These are phyloP conservation scores for Eleutherodactylus coqui DNA, from an alignment of 2,797 vertebrate genomes.

Conservation along the genomic window DNA sequence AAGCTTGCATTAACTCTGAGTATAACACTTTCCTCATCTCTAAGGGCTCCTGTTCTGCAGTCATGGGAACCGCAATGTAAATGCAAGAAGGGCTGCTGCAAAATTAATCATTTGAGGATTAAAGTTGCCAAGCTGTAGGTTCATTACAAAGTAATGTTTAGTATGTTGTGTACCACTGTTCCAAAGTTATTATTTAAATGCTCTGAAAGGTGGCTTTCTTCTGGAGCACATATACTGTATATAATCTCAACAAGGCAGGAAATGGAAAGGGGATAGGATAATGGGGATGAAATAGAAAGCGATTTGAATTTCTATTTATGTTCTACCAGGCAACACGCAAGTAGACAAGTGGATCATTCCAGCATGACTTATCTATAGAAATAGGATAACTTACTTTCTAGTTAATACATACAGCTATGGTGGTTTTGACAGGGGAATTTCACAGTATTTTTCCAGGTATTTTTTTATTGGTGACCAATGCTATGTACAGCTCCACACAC, in stretches of 20 bases:
- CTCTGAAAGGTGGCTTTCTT: not conserved
- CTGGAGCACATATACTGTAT: not conserved
- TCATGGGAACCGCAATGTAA: conserved; percentile 54
- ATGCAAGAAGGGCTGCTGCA: conserved; percentile 34
- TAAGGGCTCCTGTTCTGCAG: conserved; percentile 31
- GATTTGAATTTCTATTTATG: too few relatives aligned
- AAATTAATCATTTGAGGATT: conserved; percentile 57
- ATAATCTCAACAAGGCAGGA: not conserved
- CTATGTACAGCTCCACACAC: too few relatives aligned
- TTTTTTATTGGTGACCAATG: too few relatives aligned
- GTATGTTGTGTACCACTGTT: conserved; percentile 38
- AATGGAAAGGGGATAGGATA: not conserved
- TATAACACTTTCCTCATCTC: conserved; percentile 48
- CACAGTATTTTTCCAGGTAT: not conserved
- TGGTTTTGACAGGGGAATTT: not conserved
- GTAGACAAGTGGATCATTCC: not conserved
- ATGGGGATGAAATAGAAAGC: not conserved
- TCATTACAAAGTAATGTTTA: conserved; percentile 54
- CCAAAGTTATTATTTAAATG: not conserved
- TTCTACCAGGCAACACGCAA: too few relatives aligned
- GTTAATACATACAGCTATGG: not conserved
- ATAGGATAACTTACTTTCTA: not conserved
- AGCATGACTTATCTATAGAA: not conserved
- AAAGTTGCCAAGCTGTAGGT: conserved; percentile 38
- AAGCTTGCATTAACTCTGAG: conserved; percentile 52